phyloP scores from a whole-genome alignment of 2,797 vertebrate species.

The Lacerta agilis region DNA sequence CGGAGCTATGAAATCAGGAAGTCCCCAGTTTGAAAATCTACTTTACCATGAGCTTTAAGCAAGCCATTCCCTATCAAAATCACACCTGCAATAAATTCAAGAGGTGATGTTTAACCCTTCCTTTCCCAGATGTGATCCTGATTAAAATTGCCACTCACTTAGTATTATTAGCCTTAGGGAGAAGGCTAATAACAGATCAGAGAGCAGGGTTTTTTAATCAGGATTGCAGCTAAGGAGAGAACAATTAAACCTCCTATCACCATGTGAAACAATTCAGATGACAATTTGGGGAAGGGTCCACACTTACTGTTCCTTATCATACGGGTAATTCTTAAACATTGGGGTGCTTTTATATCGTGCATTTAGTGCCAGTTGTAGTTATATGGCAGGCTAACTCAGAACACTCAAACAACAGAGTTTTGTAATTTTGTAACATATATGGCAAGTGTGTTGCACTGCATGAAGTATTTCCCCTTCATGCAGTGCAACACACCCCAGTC shows the following conservation, averaged over 20 bases:
- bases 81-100: too few species aligned
- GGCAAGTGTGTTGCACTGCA: not conserved
- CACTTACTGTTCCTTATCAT: not conserved
- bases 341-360: not conserved
- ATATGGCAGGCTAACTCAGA: not conserved
- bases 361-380: not conserved
- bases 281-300: not conserved
- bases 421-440: not conserved
- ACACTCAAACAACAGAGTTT: not conserved
- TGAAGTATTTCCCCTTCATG: not conserved
- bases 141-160: not conserved
- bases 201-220: not conserved
- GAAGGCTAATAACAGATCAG: not conserved
- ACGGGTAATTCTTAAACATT: not conserved
- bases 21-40: not conserved
- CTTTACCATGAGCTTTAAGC: not conserved
- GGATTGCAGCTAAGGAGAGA: not conserved
- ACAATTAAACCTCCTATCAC: not conserved
- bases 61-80: too few species aligned
- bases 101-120: not conserved
- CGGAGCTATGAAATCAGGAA: not conserved
- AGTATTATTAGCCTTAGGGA: not conserved
- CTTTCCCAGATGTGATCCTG: not conserved
- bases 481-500: conserved; percentile 43
- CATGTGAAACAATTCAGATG: not conserved